Base-by-base conservation (phyloP, 2,113 vertebrate genomes). In the Lathamus discolor region DNA sequence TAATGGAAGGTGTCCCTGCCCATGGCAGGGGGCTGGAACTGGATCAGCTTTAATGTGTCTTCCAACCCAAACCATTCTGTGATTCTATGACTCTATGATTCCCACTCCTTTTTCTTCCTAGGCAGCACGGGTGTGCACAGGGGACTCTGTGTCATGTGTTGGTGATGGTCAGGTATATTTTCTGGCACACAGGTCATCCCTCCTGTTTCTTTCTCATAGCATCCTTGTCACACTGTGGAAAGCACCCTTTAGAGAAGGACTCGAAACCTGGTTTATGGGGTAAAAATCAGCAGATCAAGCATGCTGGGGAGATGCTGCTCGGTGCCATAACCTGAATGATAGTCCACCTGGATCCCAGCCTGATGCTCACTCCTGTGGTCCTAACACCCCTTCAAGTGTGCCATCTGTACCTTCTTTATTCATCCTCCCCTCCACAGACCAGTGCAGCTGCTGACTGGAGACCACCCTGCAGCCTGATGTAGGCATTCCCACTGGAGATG, bases 401-500 rank as follows among this genome's bases (percentile, higher is more conserved):
- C 24, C 22, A 5, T 10, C 31, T 25, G 2, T 18, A 41, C 11
- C 64, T n/a, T 20, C 12, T 69, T 48, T 27, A 37, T 74, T 16
- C 64, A 18, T 43, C 52, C 13, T 83, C 35, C 15, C 5, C n/a
- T 4, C 10, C 25, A 25, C 19, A 54, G 1, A 15, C 28, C 66
- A 5, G 28, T 0, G 4, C 29, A 51, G 22, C 7, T n/a, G 29
- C 12, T 12, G 37, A 20, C 2, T 0, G 4, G 20, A 82, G 31
- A 17, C 22, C 70, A 73, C 25, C 15, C 41, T 68, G 43, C 10
- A 37, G 19, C 33, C 23, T 41, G 4, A 6, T 3, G 11, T 25
- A 29, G 29, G 2, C 67, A 43, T 61, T 48, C 2, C 13, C 28
- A 7, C 1, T 0, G 2, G 39, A 57, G 16, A 25, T 9, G 54